phyloP scores from a whole-genome alignment of 2,113 vertebrate species.

The Menura novaehollandiae region DNA sequence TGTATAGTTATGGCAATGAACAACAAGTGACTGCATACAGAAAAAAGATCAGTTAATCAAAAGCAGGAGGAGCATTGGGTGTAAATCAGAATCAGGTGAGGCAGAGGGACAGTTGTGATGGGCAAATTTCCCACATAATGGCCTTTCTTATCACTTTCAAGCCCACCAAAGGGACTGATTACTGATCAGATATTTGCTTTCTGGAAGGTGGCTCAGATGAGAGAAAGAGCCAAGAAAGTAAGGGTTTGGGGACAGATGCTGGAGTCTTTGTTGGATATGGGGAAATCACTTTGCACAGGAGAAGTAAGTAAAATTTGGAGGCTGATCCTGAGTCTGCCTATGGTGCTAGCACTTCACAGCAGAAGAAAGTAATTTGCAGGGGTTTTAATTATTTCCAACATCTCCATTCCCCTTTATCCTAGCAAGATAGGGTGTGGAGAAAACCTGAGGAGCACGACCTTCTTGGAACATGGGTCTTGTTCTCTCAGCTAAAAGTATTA shows the following conservation, averaged over 20 bases:
- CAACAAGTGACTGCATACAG: not conserved
- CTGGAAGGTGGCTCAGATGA: not conserved
- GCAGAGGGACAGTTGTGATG: not conserved
- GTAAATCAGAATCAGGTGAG: not conserved
- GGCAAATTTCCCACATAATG: not conserved
- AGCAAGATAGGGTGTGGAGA: not conserved
- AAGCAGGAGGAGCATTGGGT: not conserved
- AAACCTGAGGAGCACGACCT: not conserved
- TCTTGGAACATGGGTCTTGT: not conserved
- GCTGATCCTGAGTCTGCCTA: not conserved
- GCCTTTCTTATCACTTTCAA: not conserved
- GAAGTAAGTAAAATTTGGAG: not conserved
- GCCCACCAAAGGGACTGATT: not conserved
- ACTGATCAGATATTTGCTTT: not conserved
- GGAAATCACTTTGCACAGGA: not conserved
- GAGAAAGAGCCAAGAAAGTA: not conserved
- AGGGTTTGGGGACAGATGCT: not conserved
- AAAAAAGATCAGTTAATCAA: not conserved
- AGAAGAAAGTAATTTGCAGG: not conserved
- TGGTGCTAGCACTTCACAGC: accelerated
- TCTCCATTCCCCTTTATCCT: not conserved
- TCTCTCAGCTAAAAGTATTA: not conserved
- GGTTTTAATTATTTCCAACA: not conserved
- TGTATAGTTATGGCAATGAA: not conserved
- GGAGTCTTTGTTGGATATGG: not conserved